Evolutionary conservation across 2,888 invertebrate genomes (phyloP).

Genomic region (Lordiphosa andalusiaca): DNA sequence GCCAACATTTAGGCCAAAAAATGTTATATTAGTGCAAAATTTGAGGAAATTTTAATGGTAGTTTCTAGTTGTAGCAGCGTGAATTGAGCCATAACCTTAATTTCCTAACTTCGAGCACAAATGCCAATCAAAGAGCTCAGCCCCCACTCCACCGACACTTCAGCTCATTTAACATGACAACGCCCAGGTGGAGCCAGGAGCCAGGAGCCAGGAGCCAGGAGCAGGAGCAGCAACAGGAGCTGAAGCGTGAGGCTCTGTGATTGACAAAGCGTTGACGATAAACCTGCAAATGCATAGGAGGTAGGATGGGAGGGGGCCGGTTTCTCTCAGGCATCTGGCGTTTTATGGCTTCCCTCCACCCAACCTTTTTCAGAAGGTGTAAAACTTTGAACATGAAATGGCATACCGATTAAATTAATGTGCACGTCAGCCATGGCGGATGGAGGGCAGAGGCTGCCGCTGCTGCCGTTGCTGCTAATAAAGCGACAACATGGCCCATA

Average conservation of each 20-base stretch:
- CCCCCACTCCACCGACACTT: slow-evolving; percentile 24
- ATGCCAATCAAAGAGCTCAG: slow-evolving; percentile 8
- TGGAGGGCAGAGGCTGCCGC: slow-evolving; percentile 10
- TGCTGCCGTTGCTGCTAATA: slow-evolving; percentile 16
- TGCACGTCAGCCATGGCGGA: slow-evolving; percentile 15
- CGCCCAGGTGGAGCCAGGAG: slow-evolving; percentile 14
- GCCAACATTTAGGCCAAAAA: no score
- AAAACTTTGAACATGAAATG: slow-evolving; percentile 65
- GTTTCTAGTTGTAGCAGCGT: neutral
- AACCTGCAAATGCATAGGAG: slow-evolving; percentile 15
- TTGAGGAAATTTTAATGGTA: neutral
- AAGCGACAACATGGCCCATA: slow-evolving; percentile 24
- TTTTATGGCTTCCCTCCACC: slow-evolving; percentile 38
- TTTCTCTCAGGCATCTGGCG: slow-evolving; percentile 20
- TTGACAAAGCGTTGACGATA: slow-evolving; percentile 38
- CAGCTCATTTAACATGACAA: slow-evolving; percentile 53
- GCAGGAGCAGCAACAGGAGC: slow-evolving; percentile 5
- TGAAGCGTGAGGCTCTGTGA: slow-evolving; percentile 28
- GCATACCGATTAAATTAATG: slow-evolving; percentile 69
- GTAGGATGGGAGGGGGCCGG: neutral
- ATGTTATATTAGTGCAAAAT: no score
- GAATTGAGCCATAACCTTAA: slow-evolving; percentile 10
- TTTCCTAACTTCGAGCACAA: slow-evolving; percentile 4
- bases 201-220: no score
- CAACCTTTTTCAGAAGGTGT: slow-evolving; percentile 27